Percentiles rank a stretch among this genome's conserved stretches.
These are phyloP conservation scores for Zygogramma bicolorata DNA, from an alignment of 2,888 invertebrate species.

Conservation along the genomic window DNA sequence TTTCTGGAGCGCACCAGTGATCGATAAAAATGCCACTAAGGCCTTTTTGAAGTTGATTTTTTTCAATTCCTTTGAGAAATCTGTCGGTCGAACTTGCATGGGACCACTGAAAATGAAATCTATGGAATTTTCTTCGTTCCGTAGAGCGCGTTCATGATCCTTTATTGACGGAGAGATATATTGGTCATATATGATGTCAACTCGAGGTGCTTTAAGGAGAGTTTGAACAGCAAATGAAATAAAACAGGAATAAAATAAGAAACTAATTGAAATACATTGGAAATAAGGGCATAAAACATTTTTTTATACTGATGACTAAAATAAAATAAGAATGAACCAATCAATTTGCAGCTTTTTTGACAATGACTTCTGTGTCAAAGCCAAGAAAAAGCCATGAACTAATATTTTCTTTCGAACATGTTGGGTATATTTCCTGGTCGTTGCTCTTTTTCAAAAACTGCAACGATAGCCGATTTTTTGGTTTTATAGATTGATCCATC, in stretches of 20 bases:
- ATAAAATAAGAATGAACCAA: too few relatives aligned
- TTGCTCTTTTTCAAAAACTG: slow-evolving; percentile 39
- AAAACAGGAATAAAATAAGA: too few relatives aligned
- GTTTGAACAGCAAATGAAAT: too few relatives aligned
- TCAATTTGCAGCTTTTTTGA: too few relatives aligned
- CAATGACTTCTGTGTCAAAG: too few relatives aligned
- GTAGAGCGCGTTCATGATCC: slow-evolving; percentile 23
- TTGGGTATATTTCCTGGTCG: slow-evolving; percentile 26
- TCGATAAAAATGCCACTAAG: too few relatives aligned
- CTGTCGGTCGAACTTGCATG: slow-evolving; percentile 20
- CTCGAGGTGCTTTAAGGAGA: slow-evolving; percentile 45
- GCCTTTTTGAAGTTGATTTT: too few relatives aligned
- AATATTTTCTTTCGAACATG: slow-evolving; percentile 41
- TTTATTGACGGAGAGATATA: slow-evolving; percentile 38
- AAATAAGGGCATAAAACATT: too few relatives aligned
- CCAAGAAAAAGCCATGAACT: slow-evolving; percentile 53
- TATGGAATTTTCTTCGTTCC: slow-evolving; percentile 24
- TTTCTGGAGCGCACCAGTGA: too few relatives aligned
- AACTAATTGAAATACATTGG: too few relatives aligned
- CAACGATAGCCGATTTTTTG: slow-evolving; percentile 49
- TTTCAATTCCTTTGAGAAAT: too few relatives aligned
- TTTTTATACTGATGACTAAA: too few relatives aligned
- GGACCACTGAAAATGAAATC: slow-evolving; percentile 27
- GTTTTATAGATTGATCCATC: slow-evolving; percentile 54
- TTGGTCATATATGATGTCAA: slow-evolving; percentile 48